Evolutionary conservation across 2,113 vertebrate species (phyloP), one percentile per base, ranked within the genome.

Genomic region (Pica pica): DNA sequence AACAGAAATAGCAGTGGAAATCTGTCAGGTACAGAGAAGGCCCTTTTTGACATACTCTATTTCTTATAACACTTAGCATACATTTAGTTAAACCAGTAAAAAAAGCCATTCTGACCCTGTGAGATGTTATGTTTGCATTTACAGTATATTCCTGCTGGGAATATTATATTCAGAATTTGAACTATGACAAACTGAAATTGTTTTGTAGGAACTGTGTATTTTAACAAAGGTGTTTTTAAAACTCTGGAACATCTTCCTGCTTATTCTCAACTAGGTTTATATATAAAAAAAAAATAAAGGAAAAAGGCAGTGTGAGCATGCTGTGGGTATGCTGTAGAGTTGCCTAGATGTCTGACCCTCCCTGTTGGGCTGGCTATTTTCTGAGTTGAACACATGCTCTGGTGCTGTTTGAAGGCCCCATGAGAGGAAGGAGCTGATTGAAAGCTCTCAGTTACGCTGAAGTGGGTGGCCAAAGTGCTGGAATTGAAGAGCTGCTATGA

Each of bases 401-500:
- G 93, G 85, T 97, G 93, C 91, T 95, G 83, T 97, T 96, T 30
- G 90, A 96, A 97, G 94, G 95, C 87, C 96, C 93, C 31, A 7
- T 21, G 95, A 97, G 97, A 97, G 91, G 65, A 89, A 92, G 76
- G 83, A 96, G 90, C 79, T 97, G 97, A 97, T 83, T 89, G 97
- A 98, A 97, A 97, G 89, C 96, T 96, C 94, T 97, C 95, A 63
- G 96, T 95, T 97, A 83, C 90, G 79, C 95, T 96, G 92, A 97
- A 97, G 96, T 98, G 96, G 95, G 98, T 98, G 98, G 98, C 95
- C 98, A 92, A 92, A 97, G 89, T 83, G 87, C 97, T 97, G 97
- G 96, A 96, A 97, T 89, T 95, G 95, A 98, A 98, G 98, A 99
- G 98, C 98, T 99, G 98, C 97, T 97, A 37, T 96, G 97, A 98